Percentiles rank a stretch among this genome's conserved stretches.
phyloP scores from a whole-genome alignment of 2,797 vertebrate species.

The Leptodactylus fallax region DNA sequence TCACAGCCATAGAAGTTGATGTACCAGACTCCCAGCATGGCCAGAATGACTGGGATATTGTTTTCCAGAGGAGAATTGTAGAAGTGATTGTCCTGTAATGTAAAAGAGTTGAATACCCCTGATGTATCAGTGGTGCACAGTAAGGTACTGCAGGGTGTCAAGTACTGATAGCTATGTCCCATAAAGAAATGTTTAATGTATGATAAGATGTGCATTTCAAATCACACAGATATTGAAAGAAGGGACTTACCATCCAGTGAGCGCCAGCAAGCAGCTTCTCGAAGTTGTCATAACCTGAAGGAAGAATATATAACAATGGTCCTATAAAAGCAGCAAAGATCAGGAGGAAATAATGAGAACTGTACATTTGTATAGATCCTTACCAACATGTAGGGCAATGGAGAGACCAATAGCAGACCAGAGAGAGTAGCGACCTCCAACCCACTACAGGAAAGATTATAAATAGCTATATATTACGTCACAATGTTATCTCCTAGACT shows the following conservation, averaged over 20 bases:
- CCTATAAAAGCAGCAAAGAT: too few species aligned
- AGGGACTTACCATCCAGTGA: slow-evolving; percentile 93
- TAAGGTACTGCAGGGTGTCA: too few species aligned
- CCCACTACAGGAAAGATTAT: slow-evolving; percentile 84
- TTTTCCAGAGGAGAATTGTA: slow-evolving; percentile 85
- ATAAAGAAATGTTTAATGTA: too few species aligned
- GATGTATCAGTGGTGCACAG: too few species aligned
- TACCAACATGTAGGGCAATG: slow-evolving; percentile 96
- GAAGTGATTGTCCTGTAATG: slow-evolving; percentile 90
- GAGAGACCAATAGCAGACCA: slow-evolving; percentile 98
- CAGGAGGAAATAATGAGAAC: too few species aligned
- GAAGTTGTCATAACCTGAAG: slow-evolving; percentile 92
- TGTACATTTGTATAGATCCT: slow-evolving; percentile 50
- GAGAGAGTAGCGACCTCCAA: slow-evolving; percentile 94
- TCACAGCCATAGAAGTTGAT: slow-evolving; percentile 94
- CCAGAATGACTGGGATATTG: slow-evolving; percentile 88
- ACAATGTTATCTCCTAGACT: neutral
- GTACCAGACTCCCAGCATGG: slow-evolving; percentile 94
- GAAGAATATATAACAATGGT: neutral
- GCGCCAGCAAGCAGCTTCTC: slow-evolving; percentile 91
- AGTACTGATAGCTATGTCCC: too few species aligned
- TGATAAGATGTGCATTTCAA: too few species aligned
- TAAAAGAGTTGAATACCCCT: neutral
- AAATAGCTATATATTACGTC: neutral
- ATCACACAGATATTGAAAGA: too few species aligned